phyloP scores from a whole-genome alignment of 2,888 invertebrate species.

The Ichneumoninae sp. region DNA sequence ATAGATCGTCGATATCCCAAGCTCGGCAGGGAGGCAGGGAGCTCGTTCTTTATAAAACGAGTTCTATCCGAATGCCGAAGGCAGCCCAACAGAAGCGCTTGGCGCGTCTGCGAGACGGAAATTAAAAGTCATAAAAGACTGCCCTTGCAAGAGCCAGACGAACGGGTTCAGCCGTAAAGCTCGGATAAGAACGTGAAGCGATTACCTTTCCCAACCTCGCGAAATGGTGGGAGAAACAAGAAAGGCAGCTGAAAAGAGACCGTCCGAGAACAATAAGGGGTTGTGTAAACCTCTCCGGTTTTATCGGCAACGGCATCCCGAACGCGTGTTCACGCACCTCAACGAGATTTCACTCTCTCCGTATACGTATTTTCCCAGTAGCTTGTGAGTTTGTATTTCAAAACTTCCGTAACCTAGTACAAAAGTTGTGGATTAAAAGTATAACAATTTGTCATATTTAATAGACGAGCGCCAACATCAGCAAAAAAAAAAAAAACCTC shows the following conservation, averaged over 20 bases:
- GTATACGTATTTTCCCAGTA: not conserved
- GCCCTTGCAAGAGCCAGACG: constrained; percentile 53
- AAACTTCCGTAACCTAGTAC: not conserved
- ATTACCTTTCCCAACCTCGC: constrained; percentile 39
- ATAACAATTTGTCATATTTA: not conserved
- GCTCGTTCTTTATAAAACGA: constrained; percentile 44
- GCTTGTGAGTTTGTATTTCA: not conserved
- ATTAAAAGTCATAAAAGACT: constrained; percentile 64
- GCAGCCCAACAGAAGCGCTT: not conserved
- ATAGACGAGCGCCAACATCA: not conserved
- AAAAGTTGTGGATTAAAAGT: not conserved
- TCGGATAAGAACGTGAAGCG: constrained; percentile 56
- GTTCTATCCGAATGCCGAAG: constrained; percentile 45
- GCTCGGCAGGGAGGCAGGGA: not conserved
- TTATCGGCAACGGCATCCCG: constrained; percentile 48
- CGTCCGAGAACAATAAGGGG: constrained; percentile 34
- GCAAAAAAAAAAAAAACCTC: not conserved
- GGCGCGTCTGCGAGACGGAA: constrained; percentile 55
- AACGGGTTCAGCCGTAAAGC: constrained; percentile 54
- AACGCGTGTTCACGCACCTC: constrained; percentile 30
- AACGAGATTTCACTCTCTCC: constrained; percentile 31
- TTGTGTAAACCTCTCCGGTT: constrained; percentile 46
- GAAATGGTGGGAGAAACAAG: constrained; percentile 37
- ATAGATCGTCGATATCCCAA: constrained; percentile 42
- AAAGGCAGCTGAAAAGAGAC: constrained; percentile 39